phyloP scores from a whole-genome alignment of 1,140 invertebrate species.

The Euwallacea similis region DNA sequence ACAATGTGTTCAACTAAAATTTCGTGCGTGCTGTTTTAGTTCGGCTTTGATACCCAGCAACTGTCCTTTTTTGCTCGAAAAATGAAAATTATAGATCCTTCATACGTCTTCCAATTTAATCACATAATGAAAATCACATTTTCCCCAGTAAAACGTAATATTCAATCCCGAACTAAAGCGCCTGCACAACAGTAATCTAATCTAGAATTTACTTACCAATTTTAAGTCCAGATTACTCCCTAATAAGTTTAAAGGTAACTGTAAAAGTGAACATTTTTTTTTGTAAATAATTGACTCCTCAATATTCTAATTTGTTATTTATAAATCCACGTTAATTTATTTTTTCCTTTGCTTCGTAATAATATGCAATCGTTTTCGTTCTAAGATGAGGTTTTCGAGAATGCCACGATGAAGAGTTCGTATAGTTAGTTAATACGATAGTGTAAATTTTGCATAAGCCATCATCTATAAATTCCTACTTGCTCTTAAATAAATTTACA shows the following conservation, averaged over 20 bases:
- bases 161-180: not conserved
- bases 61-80: too few species aligned
- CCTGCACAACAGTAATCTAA: not conserved
- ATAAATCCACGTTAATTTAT: conserved; percentile 48
- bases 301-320: conserved; percentile 42
- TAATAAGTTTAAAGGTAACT: conserved; percentile 26
- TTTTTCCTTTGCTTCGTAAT: conserved; percentile 44
- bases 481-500: conserved; percentile 51
- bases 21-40: not conserved
- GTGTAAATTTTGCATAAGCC: conserved; percentile 49
- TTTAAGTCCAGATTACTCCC: conserved; percentile 28
- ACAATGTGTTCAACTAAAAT: conserved; percentile 49
- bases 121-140: not conserved
- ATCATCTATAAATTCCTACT: conserved; percentile 51
- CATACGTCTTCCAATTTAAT: not conserved
- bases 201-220: not conserved
- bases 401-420: conserved; percentile 42
- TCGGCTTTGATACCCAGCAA: too few species aligned
- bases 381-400: conserved; percentile 29
- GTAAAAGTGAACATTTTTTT: conserved; percentile 34
- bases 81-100: conserved; percentile 1
- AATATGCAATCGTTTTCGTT: conserved; percentile 46
- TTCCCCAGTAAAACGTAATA: too few species aligned
- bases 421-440: conserved; percentile 48
- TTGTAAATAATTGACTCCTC: conserved; percentile 44